Conservation (phyloP, 2,888 invertebrate species). For the Ormyrus pomaceus region DNA sequence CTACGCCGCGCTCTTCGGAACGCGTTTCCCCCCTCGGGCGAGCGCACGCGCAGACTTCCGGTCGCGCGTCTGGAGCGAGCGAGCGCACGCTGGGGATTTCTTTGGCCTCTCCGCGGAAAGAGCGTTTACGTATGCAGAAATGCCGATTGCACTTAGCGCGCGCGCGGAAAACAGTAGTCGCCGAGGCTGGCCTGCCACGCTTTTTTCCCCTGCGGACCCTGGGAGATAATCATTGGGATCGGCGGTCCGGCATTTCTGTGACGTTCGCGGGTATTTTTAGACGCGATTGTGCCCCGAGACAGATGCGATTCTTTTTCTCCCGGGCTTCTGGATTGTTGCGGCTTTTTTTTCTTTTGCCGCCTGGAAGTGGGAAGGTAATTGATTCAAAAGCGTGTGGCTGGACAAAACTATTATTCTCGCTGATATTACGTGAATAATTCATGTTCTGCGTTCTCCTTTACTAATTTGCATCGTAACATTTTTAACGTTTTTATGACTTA, state of each 20-base stretch:
- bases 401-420: too few relatives aligned
- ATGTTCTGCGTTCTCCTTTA: too few relatives aligned
- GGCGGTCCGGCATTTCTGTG: neutral
- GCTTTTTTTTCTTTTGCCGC: too few relatives aligned
- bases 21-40: conserved; percentile 23
- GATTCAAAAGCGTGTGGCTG: too few relatives aligned
- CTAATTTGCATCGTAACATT: too few relatives aligned
- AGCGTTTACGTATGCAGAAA: conserved; percentile 48
- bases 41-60: conserved; percentile 40
- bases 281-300: neutral
- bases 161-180: conserved; percentile 33
- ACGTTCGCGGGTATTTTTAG: neutral
- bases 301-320: too few relatives aligned
- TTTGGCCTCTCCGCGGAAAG: neutral
- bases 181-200: conserved; percentile 1
- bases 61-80: conserved; percentile 3
- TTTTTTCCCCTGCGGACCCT: conserved; percentile 2
- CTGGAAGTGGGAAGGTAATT: too few relatives aligned
- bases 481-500: too few relatives aligned
- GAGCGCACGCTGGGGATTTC: neutral
- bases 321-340: neutral
- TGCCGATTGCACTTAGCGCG: conserved; percentile 45
- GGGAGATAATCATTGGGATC: conserved; percentile 44
- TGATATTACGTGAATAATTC: too few relatives aligned
- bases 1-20: conserved; percentile 18